Evolutionary conservation across 1,140 invertebrate species (phyloP).

Genomic region (Nomia melanderi): DNA sequence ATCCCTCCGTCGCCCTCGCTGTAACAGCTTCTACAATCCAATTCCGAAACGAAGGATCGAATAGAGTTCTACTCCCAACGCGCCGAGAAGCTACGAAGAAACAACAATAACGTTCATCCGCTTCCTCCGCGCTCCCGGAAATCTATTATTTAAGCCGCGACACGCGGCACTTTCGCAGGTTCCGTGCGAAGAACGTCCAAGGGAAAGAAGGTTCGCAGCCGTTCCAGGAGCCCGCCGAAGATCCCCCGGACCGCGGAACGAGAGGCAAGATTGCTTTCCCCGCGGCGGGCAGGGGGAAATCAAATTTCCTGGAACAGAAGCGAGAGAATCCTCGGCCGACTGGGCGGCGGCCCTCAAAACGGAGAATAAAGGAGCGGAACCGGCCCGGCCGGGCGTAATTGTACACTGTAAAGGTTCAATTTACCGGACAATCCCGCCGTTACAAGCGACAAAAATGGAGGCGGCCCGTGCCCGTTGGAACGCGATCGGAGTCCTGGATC

Average conservation of each 20-base stretch:
- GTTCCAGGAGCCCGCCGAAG: neutral
- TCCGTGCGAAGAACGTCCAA: too few relatives aligned
- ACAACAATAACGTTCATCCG: too few relatives aligned
- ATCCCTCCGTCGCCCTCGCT: too few relatives aligned
- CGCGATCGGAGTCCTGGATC: neutral
- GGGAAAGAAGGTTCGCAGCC: too few relatives aligned
- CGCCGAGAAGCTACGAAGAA: too few relatives aligned
- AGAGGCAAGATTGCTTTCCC: neutral
- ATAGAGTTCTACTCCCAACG: too few relatives aligned
- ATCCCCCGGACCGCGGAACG: neutral
- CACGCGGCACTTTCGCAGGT: too few relatives aligned
- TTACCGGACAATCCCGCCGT: slow-evolving; percentile 24
- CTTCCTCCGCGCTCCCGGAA: too few relatives aligned
- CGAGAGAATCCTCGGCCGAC: slow-evolving; percentile 22
- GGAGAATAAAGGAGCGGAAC: neutral
- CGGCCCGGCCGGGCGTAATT: slow-evolving; percentile 4
- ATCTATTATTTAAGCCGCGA: too few relatives aligned
- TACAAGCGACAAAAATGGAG: slow-evolving; percentile 34
- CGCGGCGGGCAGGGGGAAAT: neutral
- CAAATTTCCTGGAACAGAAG: slow-evolving; percentile 38
- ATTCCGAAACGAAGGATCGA: too few relatives aligned
- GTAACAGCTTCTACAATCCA: too few relatives aligned
- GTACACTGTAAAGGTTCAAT: slow-evolving; percentile 23
- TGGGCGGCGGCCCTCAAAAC: neutral
- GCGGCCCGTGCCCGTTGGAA: neutral